phyloP scores from a whole-genome alignment of 1,140 invertebrate species.

The Drosophila leontia region DNA sequence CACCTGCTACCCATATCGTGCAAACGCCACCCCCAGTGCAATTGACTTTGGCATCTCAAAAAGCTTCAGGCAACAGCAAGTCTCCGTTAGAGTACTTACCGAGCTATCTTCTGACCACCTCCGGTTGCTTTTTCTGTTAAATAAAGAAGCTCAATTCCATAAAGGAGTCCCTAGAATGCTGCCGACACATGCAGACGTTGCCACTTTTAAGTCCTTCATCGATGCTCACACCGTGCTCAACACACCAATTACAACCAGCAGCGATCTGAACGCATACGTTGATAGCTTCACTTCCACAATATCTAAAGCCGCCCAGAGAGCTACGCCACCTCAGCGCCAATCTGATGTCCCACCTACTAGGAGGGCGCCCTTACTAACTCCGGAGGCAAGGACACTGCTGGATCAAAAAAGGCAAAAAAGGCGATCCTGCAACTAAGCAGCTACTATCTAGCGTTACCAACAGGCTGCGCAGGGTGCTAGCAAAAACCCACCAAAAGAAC shows the following conservation, averaged over 20 bases:
- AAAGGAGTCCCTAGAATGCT: no score
- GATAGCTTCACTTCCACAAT: background rate
- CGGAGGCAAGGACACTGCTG: conserved; percentile 5
- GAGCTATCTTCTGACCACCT: conserved; percentile 7
- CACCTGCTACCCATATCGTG: conserved; percentile 19
- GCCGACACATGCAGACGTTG: conserved; percentile 6
- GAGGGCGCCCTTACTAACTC: background rate
- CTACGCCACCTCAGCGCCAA: conserved; percentile 9
- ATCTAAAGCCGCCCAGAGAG: background rate
- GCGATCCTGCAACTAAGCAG: no score
- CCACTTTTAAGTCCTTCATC: background rate
- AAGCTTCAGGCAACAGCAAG: background rate
- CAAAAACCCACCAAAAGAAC: no score
- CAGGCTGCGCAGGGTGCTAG: no score
- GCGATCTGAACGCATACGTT: conserved; percentile 2
- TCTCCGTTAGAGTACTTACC: conserved; percentile 4
- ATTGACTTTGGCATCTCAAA: conserved; percentile 31
- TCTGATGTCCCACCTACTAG: conserved; percentile 1
- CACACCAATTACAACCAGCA: background rate
- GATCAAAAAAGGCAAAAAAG: conserved; percentile 4
- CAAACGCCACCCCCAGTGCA: conserved; percentile 15
- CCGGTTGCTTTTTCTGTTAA: background rate
- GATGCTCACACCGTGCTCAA: conserved; percentile 1
- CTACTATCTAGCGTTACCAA: no score
- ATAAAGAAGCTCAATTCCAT: background rate